Evolutionary conservation across 2,113 vertebrate genomes (phyloP).

Genomic region (human): GRCh38 chr3:51088501-51089000

Average conservation of each 20-base stretch:
- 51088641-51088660: constrained; percentile 24
- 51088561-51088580: neutral
- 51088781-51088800: neutral
- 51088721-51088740: neutral
- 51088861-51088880: neutral
- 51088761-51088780: neutral
- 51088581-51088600: neutral
- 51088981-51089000: neutral
- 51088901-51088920: neutral
- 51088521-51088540: neutral
- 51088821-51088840: neutral
- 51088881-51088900: neutral
- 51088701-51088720: neutral
- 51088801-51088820: neutral
- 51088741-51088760: neutral
- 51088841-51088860: neutral
- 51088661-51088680: neutral
- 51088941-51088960: neutral
- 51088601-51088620: neutral
- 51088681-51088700: constrained; percentile 24
- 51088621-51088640: neutral
- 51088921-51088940: neutral
- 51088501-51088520: neutral
- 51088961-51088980: neutral
- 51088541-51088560: neutral